Evolutionary conservation across 2,797 vertebrate species (phyloP).

Genomic region (Hozukius guyotensis): DNA sequence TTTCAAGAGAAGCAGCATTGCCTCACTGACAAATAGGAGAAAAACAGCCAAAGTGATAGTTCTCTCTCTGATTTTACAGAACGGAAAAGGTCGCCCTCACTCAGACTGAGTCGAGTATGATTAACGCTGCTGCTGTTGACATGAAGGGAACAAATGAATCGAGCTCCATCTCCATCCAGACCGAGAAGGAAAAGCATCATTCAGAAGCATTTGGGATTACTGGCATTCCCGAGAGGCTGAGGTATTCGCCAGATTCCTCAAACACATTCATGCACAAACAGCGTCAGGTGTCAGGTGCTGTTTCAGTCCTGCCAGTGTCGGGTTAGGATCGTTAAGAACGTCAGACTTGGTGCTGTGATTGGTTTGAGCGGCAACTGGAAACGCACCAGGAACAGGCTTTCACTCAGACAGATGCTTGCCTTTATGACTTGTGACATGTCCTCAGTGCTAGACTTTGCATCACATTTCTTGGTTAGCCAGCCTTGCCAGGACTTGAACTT

Average conservation of each 20-base stretch:
- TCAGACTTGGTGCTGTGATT: constrained; percentile 1
- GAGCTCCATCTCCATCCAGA: constrained; percentile 37
- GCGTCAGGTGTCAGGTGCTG: constrained; percentile 71
- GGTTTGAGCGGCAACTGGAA: constrained; percentile 39
- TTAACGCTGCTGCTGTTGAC: constrained; percentile 53
- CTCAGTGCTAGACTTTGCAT: constrained; percentile 62
- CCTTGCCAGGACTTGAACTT: constrained; percentile 56
- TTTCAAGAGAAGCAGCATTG: constrained; percentile 9
- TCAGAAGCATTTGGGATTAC: constrained; percentile 52
- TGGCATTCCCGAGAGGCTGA: constrained; percentile 55
- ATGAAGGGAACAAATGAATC: constrained; percentile 53
- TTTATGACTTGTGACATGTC: constrained; percentile 63
- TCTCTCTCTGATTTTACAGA: constrained; percentile 21
- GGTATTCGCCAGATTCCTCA: constrained; percentile 57
- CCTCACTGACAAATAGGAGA: constrained; percentile 36
- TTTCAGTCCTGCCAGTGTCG: constrained; percentile 24
- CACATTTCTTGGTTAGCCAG: constrained; percentile 57
- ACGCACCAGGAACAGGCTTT: constrained; percentile 28
- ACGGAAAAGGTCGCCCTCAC: background rate
- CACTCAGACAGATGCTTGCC: constrained; percentile 57
- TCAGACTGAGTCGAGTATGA: constrained; percentile 47
- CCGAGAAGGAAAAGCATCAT: constrained; percentile 44
- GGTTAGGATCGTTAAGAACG: constrained; percentile 28
- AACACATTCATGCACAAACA: constrained; percentile 57
- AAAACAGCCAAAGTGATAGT: constrained; percentile 9